These are phyloP conservation scores for Spodoptera litura DNA, from an alignment of 1,140 invertebrate genomes.

Conservation along the genomic window DNA sequence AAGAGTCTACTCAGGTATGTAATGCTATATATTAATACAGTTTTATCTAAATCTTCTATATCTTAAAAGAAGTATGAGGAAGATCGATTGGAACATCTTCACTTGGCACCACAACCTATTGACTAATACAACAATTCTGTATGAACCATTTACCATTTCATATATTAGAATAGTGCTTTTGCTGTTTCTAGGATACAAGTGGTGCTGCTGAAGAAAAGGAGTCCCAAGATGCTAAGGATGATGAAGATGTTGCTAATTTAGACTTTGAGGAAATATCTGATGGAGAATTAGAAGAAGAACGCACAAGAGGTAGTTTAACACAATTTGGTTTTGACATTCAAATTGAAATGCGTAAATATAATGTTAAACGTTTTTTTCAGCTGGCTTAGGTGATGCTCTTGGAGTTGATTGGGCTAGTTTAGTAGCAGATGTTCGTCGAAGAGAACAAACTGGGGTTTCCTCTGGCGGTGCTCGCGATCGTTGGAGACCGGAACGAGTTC, in stretches of 20 bases:
- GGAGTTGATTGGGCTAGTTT: constrained; percentile 97
- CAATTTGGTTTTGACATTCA: not conserved
- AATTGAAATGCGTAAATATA: not conserved
- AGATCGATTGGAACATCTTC: no score
- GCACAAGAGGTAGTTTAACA: constrained; percentile 71
- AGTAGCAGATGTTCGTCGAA: constrained; percentile 91
- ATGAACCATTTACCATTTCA: no score
- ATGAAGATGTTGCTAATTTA: constrained; percentile 91
- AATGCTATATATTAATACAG: not conserved
- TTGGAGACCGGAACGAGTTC: constrained; percentile 91
- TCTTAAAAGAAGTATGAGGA: no score
- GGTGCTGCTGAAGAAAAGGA: constrained; percentile 79
- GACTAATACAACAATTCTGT: not conserved
- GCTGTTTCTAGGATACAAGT: constrained; percentile 69
- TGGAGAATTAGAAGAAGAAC: constrained; percentile 93
- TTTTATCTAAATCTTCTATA: no score
- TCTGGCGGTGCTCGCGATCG: constrained; percentile 88
- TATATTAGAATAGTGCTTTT: constrained; percentile 8
- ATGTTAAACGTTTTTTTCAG: constrained; percentile 52
- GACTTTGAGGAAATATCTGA: constrained; percentile 96
- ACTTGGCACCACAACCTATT: not conserved
- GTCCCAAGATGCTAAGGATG: constrained; percentile 85
- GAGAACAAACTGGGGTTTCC: constrained; percentile 82
- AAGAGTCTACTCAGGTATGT: constrained; percentile 76
- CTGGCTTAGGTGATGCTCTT: constrained; percentile 93